Conservation (phyloP, 2,888 invertebrate genomes). For the Cheilosia pagana region DNA sequence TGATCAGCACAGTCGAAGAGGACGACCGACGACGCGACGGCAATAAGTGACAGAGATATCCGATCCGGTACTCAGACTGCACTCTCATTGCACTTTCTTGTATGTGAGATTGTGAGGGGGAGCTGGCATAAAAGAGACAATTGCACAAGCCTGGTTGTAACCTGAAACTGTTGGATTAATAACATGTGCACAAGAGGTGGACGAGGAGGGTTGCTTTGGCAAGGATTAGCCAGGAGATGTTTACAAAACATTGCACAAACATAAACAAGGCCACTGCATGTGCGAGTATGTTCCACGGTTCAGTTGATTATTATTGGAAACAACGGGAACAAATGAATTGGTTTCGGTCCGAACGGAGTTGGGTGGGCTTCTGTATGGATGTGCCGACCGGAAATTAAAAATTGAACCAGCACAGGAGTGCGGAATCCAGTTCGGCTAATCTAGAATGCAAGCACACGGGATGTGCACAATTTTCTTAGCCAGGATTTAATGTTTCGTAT, state of each 20-base stretch:
- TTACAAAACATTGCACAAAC: constrained; percentile 74
- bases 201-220: constrained; percentile 25
- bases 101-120: constrained; percentile 1
- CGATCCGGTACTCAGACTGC: constrained; percentile 44
- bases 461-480: constrained; percentile 47
- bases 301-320: constrained; percentile 70
- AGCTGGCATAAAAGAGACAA: constrained; percentile 47
- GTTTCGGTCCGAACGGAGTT: constrained; percentile 21
- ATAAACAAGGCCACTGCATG: constrained; percentile 67
- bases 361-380: background rate
- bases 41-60: constrained; percentile 48
- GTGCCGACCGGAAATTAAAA: constrained; percentile 72
- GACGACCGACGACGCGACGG: constrained; percentile 11
- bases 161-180: constrained; percentile 60
- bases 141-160: constrained; percentile 63
- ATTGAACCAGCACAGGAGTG: constrained; percentile 43
- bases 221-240: constrained; percentile 72
- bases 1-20: constrained; percentile 41
- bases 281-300: constrained; percentile 54
- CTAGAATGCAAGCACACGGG: constrained; percentile 36
- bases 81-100: constrained; percentile 58
- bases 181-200: constrained; percentile 15
- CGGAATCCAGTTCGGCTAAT: constrained; percentile 42
- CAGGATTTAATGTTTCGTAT: constrained; percentile 37
- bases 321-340: constrained; percentile 70